Evolutionary conservation across 2,113 vertebrate species (phyloP).

Genomic region (Drymodes brunneopygia): DNA sequence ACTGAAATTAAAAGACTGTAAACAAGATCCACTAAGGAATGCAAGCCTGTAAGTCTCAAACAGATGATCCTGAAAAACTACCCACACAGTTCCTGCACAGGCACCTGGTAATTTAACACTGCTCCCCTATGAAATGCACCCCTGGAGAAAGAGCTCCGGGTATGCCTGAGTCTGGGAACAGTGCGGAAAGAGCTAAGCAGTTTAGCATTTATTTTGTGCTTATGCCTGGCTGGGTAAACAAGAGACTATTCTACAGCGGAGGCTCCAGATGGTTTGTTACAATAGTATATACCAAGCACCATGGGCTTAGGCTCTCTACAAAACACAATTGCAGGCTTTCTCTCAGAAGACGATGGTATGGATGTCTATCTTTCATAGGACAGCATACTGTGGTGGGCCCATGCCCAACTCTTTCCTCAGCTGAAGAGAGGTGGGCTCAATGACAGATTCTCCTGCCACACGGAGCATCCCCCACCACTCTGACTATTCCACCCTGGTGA

Average conservation of each 20-base stretch:
- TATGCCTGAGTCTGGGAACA: neutral
- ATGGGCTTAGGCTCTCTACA: neutral
- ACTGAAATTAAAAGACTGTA: neutral
- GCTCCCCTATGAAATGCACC: neutral
- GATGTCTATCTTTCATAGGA: neutral
- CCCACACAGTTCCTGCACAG: neutral
- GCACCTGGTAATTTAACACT: neutral
- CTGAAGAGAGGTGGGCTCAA: neutral
- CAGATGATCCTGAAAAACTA: neutral
- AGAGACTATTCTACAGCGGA: neutral
- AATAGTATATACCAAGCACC: neutral
- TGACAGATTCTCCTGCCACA: neutral
- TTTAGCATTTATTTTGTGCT: neutral
- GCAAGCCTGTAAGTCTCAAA: neutral
- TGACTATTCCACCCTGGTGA: neutral
- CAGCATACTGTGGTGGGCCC: neutral
- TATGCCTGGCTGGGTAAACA: neutral
- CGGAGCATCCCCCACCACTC: neutral
- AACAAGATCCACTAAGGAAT: conserved; percentile 15
- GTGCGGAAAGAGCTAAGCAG: neutral
- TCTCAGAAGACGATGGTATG: neutral
- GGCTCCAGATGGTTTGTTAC: neutral
- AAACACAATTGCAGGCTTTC: neutral
- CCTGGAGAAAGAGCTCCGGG: neutral
- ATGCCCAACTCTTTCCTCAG: neutral